Base-by-base conservation (phyloP, 30 jellyfish, hydroid and myxozoan genomes). In the Pelagia noctiluca region DNA sequence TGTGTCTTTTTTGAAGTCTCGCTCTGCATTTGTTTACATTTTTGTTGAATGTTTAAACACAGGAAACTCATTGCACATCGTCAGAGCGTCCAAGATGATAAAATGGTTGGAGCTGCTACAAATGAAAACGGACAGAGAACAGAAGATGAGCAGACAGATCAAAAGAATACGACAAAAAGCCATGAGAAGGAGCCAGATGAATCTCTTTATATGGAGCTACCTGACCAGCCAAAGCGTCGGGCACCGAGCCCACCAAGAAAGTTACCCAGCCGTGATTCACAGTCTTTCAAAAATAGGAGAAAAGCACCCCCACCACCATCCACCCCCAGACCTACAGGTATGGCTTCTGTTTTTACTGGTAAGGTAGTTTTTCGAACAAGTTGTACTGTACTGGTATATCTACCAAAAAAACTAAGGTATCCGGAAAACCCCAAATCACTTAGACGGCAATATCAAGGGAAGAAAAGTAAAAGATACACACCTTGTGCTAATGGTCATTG, bases 151-250 rank as follows among this genome's bases (percentile, higher is more conserved):
- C 12, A 42, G n/a, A n/a, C n/a, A 42, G 57, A 5, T 42, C 57
- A 4, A 30, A 67, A 32, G 60, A 67, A 7, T 1, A 19, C 12
- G 50, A 63, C 1, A 63, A n/a, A 0, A 8, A 13, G 22, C 2
- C 50, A 68, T n/a, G 47, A 23, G 34, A n/a, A 60, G 31, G 11
- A 62, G 49, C 63, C 22, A 36, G 76, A 66, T 48, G 91, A 81
- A 4, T 49, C 67, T 29, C 36, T 81, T 2, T 49, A 33, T 82
- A 26, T 82, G 89, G 97, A 80, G 23, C 62, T 88, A 4, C 97
- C 97, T 24, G 82, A 88, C n/a, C 97, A 88, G 72, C 97, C 97
- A 1, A 88, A 88, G 49, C 62, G 97, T 50, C 89, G 28, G 18
- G 97, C 97, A 24, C 97, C 97, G 1, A 63, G 34, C 26, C 85